Percentiles rank a stretch among this genome's conserved stretches.
Evolutionary conservation across 2,797 vertebrate genomes (phyloP).

Genomic region (Anguilla megastoma): DNA sequence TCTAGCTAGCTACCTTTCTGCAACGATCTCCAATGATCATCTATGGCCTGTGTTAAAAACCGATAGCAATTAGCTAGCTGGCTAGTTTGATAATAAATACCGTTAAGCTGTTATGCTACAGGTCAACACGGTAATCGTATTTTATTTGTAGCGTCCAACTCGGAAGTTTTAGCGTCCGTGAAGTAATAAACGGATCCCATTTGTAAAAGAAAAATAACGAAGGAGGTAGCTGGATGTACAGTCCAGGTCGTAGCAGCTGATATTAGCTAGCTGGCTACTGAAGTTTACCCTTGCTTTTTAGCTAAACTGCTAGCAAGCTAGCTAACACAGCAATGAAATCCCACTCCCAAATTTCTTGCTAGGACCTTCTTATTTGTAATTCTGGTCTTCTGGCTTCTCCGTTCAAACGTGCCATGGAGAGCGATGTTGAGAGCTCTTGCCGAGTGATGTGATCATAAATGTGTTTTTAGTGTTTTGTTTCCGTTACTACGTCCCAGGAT

Average conservation of each 20-base stretch:
- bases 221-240: constrained; percentile 33
- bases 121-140: constrained; percentile 53
- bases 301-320: constrained; percentile 20
- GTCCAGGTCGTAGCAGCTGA: constrained; percentile 46
- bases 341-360: constrained; percentile 41
- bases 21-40: constrained; percentile 52
- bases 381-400: constrained; percentile 3
- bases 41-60: constrained; percentile 74
- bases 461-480: constrained; percentile 46
- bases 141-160: constrained; percentile 37
- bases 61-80: constrained; percentile 68
- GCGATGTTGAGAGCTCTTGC: constrained; percentile 20
- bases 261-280: constrained; percentile 47
- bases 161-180: constrained; percentile 33
- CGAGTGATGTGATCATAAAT: constrained; percentile 37
- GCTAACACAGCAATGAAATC: constrained; percentile 56
- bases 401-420: constrained; percentile 31
- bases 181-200: constrained; percentile 43
- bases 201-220: constrained; percentile 28
- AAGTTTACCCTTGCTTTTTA: constrained; percentile 20
- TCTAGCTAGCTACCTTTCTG: constrained; percentile 56
- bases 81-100: constrained; percentile 63
- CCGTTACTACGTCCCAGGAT: constrained; percentile 60
- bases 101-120: constrained; percentile 49
- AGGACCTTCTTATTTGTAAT: background rate